Evolutionary conservation across 2,113 vertebrate species (phyloP).

Genomic region (Oxygymnocypris stewartii): DNA sequence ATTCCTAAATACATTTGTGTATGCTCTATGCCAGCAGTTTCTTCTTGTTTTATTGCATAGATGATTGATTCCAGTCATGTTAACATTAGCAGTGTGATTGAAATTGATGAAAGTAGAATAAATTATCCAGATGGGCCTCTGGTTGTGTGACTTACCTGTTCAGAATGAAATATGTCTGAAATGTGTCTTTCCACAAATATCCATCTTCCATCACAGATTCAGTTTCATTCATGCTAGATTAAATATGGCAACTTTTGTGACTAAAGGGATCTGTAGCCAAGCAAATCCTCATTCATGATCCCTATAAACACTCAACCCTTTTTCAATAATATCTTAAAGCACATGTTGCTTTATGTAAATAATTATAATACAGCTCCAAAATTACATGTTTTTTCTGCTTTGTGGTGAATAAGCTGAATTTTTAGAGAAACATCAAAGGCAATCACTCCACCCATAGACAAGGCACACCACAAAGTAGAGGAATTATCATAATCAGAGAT

Average conservation of each 20-base stretch:
- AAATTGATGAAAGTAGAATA: not conserved
- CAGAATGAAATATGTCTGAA: not conserved
- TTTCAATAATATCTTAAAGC: constrained; percentile 13
- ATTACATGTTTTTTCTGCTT: not conserved
- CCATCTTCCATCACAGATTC: not conserved
- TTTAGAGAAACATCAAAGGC: constrained; percentile 71
- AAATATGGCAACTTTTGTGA: not conserved
- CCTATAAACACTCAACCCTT: not conserved
- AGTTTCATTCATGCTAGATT: not conserved
- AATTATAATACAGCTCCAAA: constrained; percentile 14
- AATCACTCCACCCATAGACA: constrained; percentile 58
- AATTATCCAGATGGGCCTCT: not conserved
- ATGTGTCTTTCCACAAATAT: not conserved
- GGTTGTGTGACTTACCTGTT: not conserved
- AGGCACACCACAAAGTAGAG: constrained; percentile 67
- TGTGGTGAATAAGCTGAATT: constrained; percentile 64
- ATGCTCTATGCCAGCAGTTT: not conserved
- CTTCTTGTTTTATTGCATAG: not conserved
- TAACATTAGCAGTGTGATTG: not conserved
- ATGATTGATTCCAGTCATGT: not conserved
- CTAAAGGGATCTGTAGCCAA: constrained; percentile 18
- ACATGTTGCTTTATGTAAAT: constrained; percentile 4
- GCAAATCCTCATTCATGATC: not conserved
- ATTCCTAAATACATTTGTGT: not conserved
- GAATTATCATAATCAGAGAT: constrained; percentile 57